Percentiles rank a stretch among this genome's conserved stretches.
Evolutionary conservation across 2,113 vertebrate genomes (phyloP).

Genomic region (Cygnus buccinator): DNA sequence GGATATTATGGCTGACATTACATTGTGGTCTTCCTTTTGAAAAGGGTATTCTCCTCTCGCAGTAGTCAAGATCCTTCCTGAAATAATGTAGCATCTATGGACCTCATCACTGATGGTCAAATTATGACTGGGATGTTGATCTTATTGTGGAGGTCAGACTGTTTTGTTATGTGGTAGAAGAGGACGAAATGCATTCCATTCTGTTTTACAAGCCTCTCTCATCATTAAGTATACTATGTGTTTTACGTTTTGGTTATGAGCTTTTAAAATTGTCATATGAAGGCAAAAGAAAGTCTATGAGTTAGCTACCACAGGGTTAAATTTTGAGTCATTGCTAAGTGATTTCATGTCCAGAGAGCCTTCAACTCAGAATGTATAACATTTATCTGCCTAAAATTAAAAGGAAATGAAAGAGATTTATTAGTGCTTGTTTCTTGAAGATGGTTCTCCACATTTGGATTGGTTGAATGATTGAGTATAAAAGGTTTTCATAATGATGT

Average conservation of each 20-base stretch:
- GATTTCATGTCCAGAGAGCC: conserved; percentile 40
- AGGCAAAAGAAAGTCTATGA: not conserved
- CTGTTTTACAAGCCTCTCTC: not conserved
- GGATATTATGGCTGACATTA: not conserved
- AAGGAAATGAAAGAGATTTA: conserved; percentile 68
- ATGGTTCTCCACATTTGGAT: conserved; percentile 29
- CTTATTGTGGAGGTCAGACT: not conserved
- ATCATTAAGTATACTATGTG: not conserved
- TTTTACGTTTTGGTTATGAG: not conserved
- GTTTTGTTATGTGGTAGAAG: not conserved
- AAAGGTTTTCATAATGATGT: conserved; percentile 49
- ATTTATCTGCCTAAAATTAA: conserved; percentile 70
- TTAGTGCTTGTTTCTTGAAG: conserved; percentile 66
- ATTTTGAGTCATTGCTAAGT: not conserved
- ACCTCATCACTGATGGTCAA: not conserved
- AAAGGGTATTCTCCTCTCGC: not conserved
- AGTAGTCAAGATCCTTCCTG: not conserved
- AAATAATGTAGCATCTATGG: not conserved
- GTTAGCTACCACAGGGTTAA: conserved; percentile 34
- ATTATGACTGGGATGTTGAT: not conserved
- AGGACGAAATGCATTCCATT: not conserved
- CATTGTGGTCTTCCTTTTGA: not conserved
- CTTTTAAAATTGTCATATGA: not conserved
- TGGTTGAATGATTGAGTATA: conserved; percentile 52
- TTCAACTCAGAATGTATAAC: conserved; percentile 37